Percentiles rank a stretch among this genome's conserved stretches.
Conservation (phyloP, 2,113 vertebrate genomes). For the Ptilonorhynchus violaceus region DNA sequence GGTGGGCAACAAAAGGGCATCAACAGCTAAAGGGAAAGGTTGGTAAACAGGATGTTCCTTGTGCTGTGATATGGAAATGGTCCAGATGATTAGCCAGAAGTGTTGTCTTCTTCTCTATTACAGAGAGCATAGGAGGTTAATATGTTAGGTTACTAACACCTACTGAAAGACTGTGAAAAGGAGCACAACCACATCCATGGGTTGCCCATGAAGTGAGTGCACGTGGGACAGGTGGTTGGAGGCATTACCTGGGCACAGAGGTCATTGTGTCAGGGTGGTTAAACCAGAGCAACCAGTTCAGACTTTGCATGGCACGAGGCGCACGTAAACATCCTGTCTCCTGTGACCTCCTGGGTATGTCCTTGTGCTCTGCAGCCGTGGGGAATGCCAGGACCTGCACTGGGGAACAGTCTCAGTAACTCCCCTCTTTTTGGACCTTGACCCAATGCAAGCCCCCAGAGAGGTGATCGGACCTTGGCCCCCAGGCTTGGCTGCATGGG, state of each 20-base stretch:
- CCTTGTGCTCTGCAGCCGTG: not conserved
- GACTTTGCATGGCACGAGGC: rapidly evolving
- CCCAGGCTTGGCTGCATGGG: not conserved
- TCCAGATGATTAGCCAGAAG: rapidly evolving
- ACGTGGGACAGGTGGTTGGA: not conserved
- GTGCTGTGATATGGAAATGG: not conserved
- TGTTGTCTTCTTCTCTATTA: not conserved
- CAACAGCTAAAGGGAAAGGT: not conserved
- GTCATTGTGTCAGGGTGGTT: not conserved
- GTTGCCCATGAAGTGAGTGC: rapidly evolving
- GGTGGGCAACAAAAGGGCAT: not conserved
- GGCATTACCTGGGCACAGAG: not conserved
- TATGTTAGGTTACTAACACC: not conserved
- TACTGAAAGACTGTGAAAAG: not conserved
- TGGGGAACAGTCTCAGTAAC: not conserved
- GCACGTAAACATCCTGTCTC: not conserved
- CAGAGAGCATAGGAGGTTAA: not conserved
- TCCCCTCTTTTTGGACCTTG: not conserved
- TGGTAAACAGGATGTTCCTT: not conserved
- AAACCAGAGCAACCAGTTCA: not conserved
- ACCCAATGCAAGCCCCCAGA: rapidly evolving
- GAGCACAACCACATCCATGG: not conserved
- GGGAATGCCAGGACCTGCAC: not conserved
- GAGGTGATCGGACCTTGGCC: not conserved
- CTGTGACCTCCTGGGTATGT: not conserved